A percentile compares a stretch with the other conserved stretches of the same genome.
Evolutionary conservation across 2,888 invertebrate genomes (phyloP).

Genomic region (Pandemis corylana): DNA sequence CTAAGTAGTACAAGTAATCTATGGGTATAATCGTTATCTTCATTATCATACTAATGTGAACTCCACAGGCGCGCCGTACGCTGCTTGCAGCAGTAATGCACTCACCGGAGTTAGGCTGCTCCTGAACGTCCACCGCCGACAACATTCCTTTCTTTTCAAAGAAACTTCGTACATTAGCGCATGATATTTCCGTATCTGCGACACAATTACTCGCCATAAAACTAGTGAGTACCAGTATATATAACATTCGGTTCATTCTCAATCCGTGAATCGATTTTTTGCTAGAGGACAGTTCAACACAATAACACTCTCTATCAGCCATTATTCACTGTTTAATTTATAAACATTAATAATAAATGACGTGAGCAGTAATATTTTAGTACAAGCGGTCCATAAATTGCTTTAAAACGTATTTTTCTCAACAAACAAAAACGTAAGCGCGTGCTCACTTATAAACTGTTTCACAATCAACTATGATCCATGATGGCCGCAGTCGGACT

Average conservation of each 20-base stretch:
- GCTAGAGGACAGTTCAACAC: slow-evolving; percentile 80
- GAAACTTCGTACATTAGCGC: slow-evolving; percentile 80
- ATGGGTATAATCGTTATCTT: slow-evolving; percentile 61
- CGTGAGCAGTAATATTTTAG: not conserved
- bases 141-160: slow-evolving; percentile 82
- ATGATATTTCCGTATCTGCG: slow-evolving; percentile 74
- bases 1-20: slow-evolving; percentile 3
- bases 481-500: slow-evolving; percentile 79
- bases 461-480: slow-evolving; percentile 71
- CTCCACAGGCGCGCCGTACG: slow-evolving; percentile 8
- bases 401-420: slow-evolving; percentile 7
- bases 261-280: slow-evolving; percentile 84
- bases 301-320: slow-evolving; percentile 82
- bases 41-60: slow-evolving; percentile 61
- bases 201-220: slow-evolving; percentile 66
- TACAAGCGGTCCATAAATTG: slow-evolving; percentile 58
- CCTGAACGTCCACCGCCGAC: slow-evolving; percentile 76
- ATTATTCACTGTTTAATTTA: slow-evolving; percentile 62
- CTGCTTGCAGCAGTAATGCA: slow-evolving; percentile 3
- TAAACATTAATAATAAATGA: slow-evolving; percentile 54
- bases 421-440: slow-evolving; percentile 16
- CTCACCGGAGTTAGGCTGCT: slow-evolving; percentile 83
- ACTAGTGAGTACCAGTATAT: slow-evolving; percentile 74
- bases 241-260: slow-evolving; percentile 79
- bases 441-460: not conserved